Conservation (phyloP, 2,113 vertebrate species). For the Corvus moneduloides region DNA sequence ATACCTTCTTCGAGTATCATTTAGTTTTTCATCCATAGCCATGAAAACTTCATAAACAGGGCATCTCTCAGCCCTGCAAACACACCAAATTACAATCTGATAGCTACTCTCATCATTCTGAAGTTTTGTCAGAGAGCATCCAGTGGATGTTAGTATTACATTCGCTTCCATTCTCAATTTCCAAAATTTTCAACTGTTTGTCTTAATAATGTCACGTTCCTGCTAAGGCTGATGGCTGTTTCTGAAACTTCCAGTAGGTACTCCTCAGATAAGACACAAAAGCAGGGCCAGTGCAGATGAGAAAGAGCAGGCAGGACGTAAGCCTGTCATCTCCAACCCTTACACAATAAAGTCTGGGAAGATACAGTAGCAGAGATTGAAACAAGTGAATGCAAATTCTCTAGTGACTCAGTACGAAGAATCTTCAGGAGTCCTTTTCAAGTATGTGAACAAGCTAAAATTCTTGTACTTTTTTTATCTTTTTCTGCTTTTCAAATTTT, state of each 20-base stretch:
- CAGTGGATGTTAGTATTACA: not conserved
- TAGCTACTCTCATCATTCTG: not conserved
- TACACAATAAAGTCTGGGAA: not conserved
- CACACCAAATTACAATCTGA: constrained; percentile 43
- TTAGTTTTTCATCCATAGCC: constrained; percentile 54
- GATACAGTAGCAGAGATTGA: not conserved
- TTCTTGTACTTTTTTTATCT: not conserved
- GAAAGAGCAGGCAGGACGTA: not conserved
- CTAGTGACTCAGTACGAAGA: not conserved
- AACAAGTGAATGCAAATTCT: not conserved
- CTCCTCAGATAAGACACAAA: not conserved
- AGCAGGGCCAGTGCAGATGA: not conserved
- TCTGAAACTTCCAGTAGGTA: not conserved
- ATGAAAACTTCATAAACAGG: constrained; percentile 59
- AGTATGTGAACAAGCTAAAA: not conserved
- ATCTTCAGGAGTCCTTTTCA: not conserved
- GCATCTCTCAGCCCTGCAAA: constrained; percentile 61
- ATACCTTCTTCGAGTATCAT: constrained; percentile 48
- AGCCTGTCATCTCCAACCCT: not conserved
- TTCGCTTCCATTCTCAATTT: not conserved
- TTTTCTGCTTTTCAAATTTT: not conserved
- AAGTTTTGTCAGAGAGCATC: not conserved
- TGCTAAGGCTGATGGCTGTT: not conserved
- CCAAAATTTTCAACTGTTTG: not conserved
- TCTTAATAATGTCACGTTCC: not conserved